Percentiles rank a stretch among this genome's conserved stretches.
phyloP scores from a whole-genome alignment of 2,888 invertebrate genomes.

The Idaea straminata region DNA sequence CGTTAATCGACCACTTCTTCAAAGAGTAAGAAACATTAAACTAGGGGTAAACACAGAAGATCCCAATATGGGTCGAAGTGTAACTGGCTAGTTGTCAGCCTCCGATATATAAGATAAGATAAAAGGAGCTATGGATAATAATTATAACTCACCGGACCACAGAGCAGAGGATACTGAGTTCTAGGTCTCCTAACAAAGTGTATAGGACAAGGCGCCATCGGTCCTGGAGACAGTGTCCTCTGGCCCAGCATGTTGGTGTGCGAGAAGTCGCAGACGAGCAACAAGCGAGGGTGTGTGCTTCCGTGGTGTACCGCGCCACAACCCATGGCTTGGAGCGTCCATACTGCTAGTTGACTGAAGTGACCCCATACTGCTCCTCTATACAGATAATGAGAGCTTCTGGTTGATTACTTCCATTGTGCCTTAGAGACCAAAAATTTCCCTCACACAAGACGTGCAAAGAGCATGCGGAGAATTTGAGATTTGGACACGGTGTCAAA shows the following conservation, averaged over 20 bases:
- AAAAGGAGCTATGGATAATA: conserved; percentile 1
- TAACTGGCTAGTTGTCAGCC: no score
- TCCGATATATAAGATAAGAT: no score
- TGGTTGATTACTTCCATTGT: no score
- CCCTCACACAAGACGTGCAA: background rate
- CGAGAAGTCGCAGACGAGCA: conserved; percentile 72
- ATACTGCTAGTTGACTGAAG: conserved; percentile 69
- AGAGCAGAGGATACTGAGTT: conserved; percentile 53
- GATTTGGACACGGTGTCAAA: no score
- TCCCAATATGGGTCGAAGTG: no score
- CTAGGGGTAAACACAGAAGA: no score
- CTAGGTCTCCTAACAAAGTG: conserved; percentile 43
- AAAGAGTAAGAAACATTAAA: no score
- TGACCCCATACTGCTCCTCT: conserved; percentile 69
- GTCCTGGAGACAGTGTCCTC: conserved; percentile 53
- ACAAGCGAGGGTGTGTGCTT: conserved; percentile 40
- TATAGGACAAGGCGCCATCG: conserved; percentile 48
- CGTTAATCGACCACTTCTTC: no score
- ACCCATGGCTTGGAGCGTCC: conserved; percentile 64
- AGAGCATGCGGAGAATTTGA: no score
- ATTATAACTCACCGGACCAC: conserved; percentile 51
- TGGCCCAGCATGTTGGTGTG: conserved; percentile 75
- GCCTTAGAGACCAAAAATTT: background rate
- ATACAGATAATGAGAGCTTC: background rate
- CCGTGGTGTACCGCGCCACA: conserved; percentile 67